These are phyloP conservation scores for Drosophila yooni DNA, from an alignment of 2,888 invertebrate genomes.

Conservation along the genomic window DNA sequence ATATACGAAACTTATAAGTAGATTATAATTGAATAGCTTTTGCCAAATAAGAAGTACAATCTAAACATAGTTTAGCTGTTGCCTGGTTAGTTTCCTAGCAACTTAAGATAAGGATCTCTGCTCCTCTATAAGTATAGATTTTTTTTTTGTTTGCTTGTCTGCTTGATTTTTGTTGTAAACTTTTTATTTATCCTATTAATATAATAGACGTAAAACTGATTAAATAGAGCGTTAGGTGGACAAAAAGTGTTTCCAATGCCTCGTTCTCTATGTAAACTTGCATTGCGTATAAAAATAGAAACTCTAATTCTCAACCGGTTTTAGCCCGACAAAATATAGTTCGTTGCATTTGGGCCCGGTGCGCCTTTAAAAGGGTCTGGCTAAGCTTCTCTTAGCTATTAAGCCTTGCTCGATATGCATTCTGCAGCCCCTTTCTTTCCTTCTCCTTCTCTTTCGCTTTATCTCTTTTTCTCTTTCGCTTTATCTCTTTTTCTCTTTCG, in stretches of 20 bases:
- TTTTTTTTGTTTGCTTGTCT: neutral
- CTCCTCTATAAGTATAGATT: slow-evolving; percentile 11
- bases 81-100: slow-evolving; percentile 15
- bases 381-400: slow-evolving; percentile 63
- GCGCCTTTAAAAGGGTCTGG: slow-evolving; percentile 23
- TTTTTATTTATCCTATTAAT: slow-evolving; percentile 69
- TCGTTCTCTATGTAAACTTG: slow-evolving; percentile 48
- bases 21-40: slow-evolving; percentile 47
- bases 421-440: neutral
- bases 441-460: slow-evolving; percentile 3
- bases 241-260: slow-evolving; percentile 31
- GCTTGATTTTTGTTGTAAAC: slow-evolving; percentile 6
- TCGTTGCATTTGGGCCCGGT: slow-evolving; percentile 8
- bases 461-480: slow-evolving; percentile 2
- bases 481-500: neutral
- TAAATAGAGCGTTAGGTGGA: slow-evolving; percentile 42
- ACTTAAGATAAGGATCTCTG: slow-evolving; percentile 37
- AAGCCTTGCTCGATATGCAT: slow-evolving; percentile 52
- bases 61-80: slow-evolving; percentile 43
- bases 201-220: slow-evolving; percentile 75
- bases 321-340: neutral
- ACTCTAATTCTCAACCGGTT: slow-evolving; percentile 57
- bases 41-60: slow-evolving; percentile 45
- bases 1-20: slow-evolving; percentile 60
- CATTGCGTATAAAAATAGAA: slow-evolving; percentile 72